Conservation (phyloP, 2,113 vertebrate genomes). For the Formicarius rufipectus region DNA sequence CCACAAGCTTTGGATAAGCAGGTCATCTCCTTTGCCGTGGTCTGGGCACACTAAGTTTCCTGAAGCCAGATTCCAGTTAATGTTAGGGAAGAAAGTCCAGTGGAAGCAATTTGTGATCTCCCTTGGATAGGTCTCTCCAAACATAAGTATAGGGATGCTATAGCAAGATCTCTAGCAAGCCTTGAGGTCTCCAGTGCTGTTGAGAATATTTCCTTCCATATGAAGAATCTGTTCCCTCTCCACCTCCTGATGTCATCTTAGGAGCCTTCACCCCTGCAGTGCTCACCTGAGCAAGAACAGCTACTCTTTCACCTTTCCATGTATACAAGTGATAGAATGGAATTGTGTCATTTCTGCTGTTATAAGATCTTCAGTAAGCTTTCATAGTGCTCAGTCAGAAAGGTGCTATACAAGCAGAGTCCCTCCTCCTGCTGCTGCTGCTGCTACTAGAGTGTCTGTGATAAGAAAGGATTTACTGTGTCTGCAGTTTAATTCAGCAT, state of each 20-base stretch:
- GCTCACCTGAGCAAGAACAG: not conserved
- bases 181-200: not conserved
- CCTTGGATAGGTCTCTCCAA: not conserved
- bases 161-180: not conserved
- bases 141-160: not conserved
- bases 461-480: not conserved
- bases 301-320: accelerated
- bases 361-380: not conserved
- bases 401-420: not conserved
- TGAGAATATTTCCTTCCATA: not conserved
- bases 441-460: not conserved
- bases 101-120: not conserved
- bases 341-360: not conserved
- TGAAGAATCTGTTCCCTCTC: not conserved
- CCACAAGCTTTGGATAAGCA: not conserved
- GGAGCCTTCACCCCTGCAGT: not conserved
- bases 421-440: not conserved
- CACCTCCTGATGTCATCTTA: not conserved
- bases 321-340: not conserved
- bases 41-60: not conserved
- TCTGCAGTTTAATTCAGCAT: not conserved
- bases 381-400: not conserved
- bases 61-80: not conserved
- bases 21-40: not conserved
- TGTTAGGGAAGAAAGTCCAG: not conserved